Percentiles rank a stretch among this genome's conserved stretches.
Conservation (phyloP, 2,888 invertebrate species). For the Cephus runcator region DNA sequence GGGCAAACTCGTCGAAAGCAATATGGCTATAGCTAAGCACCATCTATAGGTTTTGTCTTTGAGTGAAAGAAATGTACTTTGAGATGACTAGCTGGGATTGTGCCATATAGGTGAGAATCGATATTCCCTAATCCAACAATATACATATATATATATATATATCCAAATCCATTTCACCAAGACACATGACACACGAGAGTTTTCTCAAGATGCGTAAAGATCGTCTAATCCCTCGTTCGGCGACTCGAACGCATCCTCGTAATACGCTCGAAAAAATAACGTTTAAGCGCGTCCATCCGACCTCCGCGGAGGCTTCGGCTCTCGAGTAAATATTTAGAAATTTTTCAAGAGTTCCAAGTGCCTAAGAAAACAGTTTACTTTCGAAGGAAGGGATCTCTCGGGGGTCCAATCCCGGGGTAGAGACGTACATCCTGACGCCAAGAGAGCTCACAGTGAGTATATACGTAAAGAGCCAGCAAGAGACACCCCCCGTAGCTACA, state of each 20-base stretch:
- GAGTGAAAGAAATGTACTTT: not conserved
- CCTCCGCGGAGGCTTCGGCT: slow-evolving; percentile 30
- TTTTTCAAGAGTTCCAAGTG: slow-evolving; percentile 58
- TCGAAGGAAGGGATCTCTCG: slow-evolving; percentile 28
- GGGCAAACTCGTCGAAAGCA: slow-evolving; percentile 29
- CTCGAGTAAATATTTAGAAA: slow-evolving; percentile 62
- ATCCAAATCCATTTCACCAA: not conserved
- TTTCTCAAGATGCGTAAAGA: slow-evolving; percentile 21
- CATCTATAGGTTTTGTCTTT: not conserved
- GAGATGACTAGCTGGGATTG: not conserved
- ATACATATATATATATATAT: not conserved
- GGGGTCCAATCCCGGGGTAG: slow-evolving; percentile 20
- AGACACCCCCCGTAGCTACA: not conserved
- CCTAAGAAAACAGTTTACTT: slow-evolving; percentile 62
- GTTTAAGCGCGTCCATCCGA: slow-evolving; percentile 43
- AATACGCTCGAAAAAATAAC: slow-evolving; percentile 43
- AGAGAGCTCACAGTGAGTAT: not conserved
- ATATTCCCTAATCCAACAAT: not conserved
- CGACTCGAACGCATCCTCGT: slow-evolving; percentile 40
- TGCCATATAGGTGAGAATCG: not conserved
- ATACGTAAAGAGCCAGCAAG: not conserved
- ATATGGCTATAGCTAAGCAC: slow-evolving; percentile 25
- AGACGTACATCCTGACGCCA: not conserved
- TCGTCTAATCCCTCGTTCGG: slow-evolving; percentile 52
- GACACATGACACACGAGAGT: not conserved